These are phyloP conservation scores for Scaptomyza cyrtandrae DNA, from an alignment of 2,888 invertebrate species.

Conservation along the genomic window DNA sequence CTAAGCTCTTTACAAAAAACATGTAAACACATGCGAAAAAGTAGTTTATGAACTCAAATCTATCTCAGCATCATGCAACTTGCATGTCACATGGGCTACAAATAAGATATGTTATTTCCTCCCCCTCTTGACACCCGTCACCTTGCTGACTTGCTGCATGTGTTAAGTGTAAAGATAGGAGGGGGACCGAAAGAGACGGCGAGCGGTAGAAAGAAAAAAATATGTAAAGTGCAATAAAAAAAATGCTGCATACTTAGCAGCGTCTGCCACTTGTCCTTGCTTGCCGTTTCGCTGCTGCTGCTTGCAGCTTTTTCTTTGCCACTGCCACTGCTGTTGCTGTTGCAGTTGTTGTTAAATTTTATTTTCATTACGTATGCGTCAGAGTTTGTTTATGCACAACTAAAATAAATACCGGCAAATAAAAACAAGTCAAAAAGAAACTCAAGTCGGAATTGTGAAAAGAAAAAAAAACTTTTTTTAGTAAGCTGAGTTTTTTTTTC, in stretches of 20 bases:
- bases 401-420: conserved; percentile 45
- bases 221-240: conserved; percentile 45
- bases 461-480: not conserved
- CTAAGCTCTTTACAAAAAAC: not conserved
- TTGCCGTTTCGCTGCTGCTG: conserved; percentile 29
- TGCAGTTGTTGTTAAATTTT: conserved; percentile 54
- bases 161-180: not conserved
- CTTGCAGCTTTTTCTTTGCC: conserved; percentile 30
- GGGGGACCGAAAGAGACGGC: not conserved
- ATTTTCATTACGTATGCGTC: conserved; percentile 70
- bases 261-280: conserved; percentile 67
- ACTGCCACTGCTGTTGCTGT: conserved; percentile 41
- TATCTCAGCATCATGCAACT: conserved; percentile 20
- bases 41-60: conserved; percentile 23
- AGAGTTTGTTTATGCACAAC: conserved; percentile 59
- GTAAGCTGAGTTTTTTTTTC: conserved; percentile 40
- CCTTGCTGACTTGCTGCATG: not conserved
- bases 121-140: not conserved
- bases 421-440: conserved; percentile 15
- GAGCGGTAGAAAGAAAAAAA: conserved; percentile 6
- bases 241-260: conserved; percentile 71
- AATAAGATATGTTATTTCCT: not conserved
- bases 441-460: conserved; percentile 14
- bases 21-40: conserved; percentile 11
- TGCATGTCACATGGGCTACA: conserved; percentile 1